phyloP scores from a whole-genome alignment of 1,140 invertebrate species.

The Zaprionus capensis region DNA sequence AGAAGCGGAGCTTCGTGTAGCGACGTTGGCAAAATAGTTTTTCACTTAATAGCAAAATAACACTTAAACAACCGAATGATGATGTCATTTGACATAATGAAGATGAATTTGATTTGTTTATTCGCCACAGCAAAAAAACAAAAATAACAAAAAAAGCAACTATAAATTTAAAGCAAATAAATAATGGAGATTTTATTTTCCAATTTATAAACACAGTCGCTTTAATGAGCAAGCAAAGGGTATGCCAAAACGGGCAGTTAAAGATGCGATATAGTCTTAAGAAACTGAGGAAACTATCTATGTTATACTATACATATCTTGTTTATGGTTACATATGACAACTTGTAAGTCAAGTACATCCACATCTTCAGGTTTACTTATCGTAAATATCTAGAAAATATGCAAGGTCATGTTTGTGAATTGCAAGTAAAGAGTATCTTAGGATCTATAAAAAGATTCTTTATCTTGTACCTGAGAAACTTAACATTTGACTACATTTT shows the following conservation, averaged over 20 bases:
- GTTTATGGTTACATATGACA: no score
- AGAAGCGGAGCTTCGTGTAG: neutral
- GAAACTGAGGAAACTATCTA: no score
- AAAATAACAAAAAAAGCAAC: neutral
- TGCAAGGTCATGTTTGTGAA: no score
- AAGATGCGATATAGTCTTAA: no score
- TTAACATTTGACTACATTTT: neutral
- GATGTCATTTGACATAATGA: constrained; percentile 60
- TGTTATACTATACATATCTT: no score
- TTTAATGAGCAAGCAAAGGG: neutral
- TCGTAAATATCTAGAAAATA: no score
- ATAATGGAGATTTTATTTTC: constrained; percentile 20
- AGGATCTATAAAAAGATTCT: no score
- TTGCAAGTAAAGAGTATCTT: no score
- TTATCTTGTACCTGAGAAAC: no score
- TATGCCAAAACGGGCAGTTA: neutral
- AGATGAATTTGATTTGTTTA: constrained; percentile 71
- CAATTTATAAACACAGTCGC: neutral
- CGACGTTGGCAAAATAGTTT: constrained; percentile 23
- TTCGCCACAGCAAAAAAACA: constrained; percentile 8
- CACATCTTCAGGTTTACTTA: no score
- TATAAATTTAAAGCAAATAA: constrained; percentile 12
- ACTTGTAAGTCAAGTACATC: no score
- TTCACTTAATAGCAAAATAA: constrained; percentile 26
- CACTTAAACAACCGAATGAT: constrained; percentile 18